These are phyloP conservation scores for Sigmodon hispidus DNA, from an alignment of 2,113 vertebrate genomes.

Conservation along the genomic window DNA sequence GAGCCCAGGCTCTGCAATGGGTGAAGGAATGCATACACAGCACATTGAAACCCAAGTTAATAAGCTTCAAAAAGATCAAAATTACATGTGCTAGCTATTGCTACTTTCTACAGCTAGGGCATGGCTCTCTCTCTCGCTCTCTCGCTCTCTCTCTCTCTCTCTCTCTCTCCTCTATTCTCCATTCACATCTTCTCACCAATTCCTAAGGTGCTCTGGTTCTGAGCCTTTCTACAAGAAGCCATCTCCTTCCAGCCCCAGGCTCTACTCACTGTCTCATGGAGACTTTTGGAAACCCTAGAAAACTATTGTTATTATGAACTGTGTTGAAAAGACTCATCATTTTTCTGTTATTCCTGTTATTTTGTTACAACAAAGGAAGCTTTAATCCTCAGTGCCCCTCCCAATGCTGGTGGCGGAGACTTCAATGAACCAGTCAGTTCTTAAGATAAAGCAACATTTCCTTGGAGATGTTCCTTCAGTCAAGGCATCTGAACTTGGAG, in stretches of 20 bases:
- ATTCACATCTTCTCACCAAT: neutral
- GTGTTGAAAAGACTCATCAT: neutral
- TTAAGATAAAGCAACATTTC: neutral
- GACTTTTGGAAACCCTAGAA: neutral
- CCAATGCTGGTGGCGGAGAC: neutral
- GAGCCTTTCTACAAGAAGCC: neutral
- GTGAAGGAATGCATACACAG: neutral
- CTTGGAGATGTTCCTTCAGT: neutral
- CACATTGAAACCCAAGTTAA: neutral
- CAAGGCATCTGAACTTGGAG: neutral
- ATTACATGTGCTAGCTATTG: neutral
- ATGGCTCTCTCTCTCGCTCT: neutral
- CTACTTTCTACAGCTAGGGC: neutral
- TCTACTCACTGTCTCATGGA: neutral
- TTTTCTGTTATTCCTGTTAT: neutral
- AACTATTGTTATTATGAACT: neutral
- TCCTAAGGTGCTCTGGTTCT: neutral
- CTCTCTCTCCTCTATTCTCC: neutral
- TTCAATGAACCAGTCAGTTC: neutral
- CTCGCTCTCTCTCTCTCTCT: neutral
- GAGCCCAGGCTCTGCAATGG: neutral
- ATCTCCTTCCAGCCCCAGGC: neutral
- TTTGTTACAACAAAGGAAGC: neutral
- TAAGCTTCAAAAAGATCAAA: neutral
- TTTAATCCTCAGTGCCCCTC: neutral